A percentile compares a stretch with the other conserved stretches of the same genome.
Evolutionary conservation across 2,888 invertebrate genomes (phyloP).

Genomic region (Syrphus vitripennis): DNA sequence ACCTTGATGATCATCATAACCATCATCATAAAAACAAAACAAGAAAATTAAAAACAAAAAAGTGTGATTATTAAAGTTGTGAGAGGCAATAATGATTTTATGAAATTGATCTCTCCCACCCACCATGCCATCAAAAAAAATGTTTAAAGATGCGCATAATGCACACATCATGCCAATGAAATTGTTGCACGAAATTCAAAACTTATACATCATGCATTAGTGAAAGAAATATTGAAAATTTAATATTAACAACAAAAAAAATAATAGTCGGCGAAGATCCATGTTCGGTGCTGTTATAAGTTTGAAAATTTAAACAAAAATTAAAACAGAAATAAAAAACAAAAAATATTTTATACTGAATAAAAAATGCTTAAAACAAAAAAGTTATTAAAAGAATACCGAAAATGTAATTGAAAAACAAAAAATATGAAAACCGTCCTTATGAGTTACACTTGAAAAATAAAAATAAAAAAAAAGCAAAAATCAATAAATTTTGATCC

Average conservation of each 20-base stretch:
- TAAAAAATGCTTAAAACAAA: not conserved
- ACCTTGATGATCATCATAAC: conserved; percentile 44
- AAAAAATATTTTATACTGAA: not conserved
- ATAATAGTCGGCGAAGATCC: not conserved
- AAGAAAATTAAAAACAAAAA: not conserved
- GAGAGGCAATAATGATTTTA: conserved; percentile 8
- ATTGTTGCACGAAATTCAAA: conserved; percentile 51
- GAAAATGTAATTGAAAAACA: not conserved
- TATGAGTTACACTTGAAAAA: too few species aligned
- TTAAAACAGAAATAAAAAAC: not conserved
- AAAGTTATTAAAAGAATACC: not conserved
- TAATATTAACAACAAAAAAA: not conserved
- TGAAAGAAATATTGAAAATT: conserved; percentile 46
- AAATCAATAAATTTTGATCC: not conserved
- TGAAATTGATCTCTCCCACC: conserved; percentile 9
- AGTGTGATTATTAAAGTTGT: not conserved
- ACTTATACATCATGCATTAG: conserved; percentile 38
- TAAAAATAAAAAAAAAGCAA: not conserved
- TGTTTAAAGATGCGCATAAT: conserved; percentile 25
- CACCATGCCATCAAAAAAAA: not conserved
- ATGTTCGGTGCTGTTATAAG: not conserved
- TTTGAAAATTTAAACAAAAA: not conserved
- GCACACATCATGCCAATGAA: conserved; percentile 30
- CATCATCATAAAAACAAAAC: not conserved
- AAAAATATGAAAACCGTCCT: not conserved